Conservation (phyloP, 1,140 invertebrate genomes). For the Spodoptera frugiperda region DNA sequence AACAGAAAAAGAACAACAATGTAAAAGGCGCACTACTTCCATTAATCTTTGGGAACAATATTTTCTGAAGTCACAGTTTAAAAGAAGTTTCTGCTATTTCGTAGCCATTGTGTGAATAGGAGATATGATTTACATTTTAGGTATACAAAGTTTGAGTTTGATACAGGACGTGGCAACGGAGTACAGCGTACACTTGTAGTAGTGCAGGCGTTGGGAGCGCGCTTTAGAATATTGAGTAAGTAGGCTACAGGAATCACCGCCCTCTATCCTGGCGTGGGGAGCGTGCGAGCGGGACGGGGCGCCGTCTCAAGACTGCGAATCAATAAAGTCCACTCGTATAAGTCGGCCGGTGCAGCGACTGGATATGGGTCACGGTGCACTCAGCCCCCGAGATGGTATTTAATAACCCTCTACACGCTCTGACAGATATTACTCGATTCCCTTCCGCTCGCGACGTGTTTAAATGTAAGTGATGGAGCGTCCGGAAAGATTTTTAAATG, state of each 20-base stretch:
- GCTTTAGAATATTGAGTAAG: slow-evolving; percentile 81
- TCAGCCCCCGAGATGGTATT: slow-evolving; percentile 74
- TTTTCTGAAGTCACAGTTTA: slow-evolving; percentile 12
- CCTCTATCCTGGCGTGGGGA: slow-evolving; percentile 51
- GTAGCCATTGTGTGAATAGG: background rate
- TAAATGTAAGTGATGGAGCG: slow-evolving; percentile 43
- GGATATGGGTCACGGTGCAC: slow-evolving; percentile 82
- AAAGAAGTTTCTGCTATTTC: slow-evolving; percentile 1
- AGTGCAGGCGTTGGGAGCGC: slow-evolving; percentile 72
- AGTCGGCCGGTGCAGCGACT: slow-evolving; percentile 77
- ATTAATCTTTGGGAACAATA: slow-evolving; percentile 46
- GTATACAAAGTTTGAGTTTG: background rate
- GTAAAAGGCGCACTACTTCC: slow-evolving; percentile 38
- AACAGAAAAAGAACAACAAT: slow-evolving; percentile 20
- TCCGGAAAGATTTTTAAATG: slow-evolving; percentile 58
- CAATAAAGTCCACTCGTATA: slow-evolving; percentile 85
- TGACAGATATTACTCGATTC: slow-evolving; percentile 76
- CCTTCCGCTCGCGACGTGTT: slow-evolving; percentile 48
- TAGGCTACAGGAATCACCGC: slow-evolving; percentile 66
- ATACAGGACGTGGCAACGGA: slow-evolving; percentile 9
- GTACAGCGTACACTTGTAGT: slow-evolving; percentile 47
- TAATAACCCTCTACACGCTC: slow-evolving; percentile 74
- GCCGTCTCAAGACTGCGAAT: slow-evolving; percentile 84
- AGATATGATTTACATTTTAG: background rate
- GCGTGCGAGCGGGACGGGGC: slow-evolving; percentile 70